Evolutionary conservation across 2,888 invertebrate genomes (phyloP), one percentile per base, ranked within the genome.

Genomic region (Xylocampa areola): DNA sequence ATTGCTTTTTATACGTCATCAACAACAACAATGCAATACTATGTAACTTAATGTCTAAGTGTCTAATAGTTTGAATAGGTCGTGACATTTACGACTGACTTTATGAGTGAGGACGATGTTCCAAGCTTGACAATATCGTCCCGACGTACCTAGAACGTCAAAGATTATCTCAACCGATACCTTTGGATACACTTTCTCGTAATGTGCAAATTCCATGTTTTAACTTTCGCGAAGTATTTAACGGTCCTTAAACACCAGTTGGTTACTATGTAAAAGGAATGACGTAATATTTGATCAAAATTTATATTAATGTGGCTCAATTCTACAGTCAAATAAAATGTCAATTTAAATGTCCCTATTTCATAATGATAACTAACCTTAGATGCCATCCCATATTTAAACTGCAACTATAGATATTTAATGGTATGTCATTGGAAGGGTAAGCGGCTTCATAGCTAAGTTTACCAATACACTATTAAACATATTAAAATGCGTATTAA

Each of bases 151-250:
- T 64, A 62, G 68, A 68, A 21, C 21, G 62, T 53, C 48, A 14
- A 60, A 68, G 67, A 65, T 52, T 45, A 66, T 62, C 49, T 43
- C 40, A 54, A 58, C 77, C 71, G 72, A 70, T 77, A 78, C 70
- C 75, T 80, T 83, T 74, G 75, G 79, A 76, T 76, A 78, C 80
- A 87, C 88, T 87, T 88, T 88, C 88, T 79, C 85, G 78, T 67
- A 63, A 76, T 73, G 72, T 74, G 70, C 76, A 73, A 73, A 74
- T 77, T 68, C 70, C 64, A 72, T 61, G 59, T 72, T 69, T 68
- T 77, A 68, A 76, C 76, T 75, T 73, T 75, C 64, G 59, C 59
- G 39, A 68, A 41, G 53, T 66, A 63, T 58, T 48, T 60, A 58
- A 62, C 48, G 52, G 52, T 50, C 36, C 37, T 54, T 58, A 57